phyloP scores from a whole-genome alignment of 2,113 vertebrate species.

The Myotis davidii region DNA sequence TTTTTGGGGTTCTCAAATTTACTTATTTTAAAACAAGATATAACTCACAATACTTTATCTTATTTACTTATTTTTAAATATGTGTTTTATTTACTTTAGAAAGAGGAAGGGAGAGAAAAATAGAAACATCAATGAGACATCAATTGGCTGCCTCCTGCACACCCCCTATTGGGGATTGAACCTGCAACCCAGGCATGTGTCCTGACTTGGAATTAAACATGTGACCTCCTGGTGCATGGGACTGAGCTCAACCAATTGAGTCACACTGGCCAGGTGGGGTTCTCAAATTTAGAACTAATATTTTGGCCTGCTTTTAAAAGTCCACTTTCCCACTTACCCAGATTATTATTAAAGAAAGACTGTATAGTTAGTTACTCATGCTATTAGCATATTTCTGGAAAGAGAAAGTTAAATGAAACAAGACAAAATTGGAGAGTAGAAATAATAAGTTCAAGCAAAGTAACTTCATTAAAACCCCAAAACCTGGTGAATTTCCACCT shows the following conservation, averaged over 20 bases:
- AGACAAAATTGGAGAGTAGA: not conserved
- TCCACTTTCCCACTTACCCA: not conserved
- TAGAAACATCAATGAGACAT: not conserved
- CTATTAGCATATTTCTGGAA: not conserved
- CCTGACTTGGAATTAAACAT: not conserved
- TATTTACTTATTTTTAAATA: not conserved
- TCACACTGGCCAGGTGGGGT: not conserved
- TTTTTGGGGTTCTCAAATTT: not conserved
- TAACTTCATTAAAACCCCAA: not conserved
- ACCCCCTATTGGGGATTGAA: not conserved
- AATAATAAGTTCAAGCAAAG: conserved; percentile 10
- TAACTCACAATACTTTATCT: not conserved
- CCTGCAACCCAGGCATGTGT: not conserved
- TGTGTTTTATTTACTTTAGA: not conserved
- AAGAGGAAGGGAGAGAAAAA: not conserved
- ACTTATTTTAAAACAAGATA: not conserved
- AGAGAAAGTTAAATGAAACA: not conserved
- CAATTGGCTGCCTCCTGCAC: not conserved
- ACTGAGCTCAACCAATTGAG: not conserved
- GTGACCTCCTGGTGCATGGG: not conserved
- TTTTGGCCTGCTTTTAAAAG: not conserved
- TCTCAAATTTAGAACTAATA: not conserved
- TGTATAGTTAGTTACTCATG: not conserved
- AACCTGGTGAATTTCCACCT: not conserved
- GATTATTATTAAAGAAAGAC: not conserved